Evolutionary conservation across 1,140 invertebrate species (phyloP).

Genomic region (Drosophila busckii): DNA sequence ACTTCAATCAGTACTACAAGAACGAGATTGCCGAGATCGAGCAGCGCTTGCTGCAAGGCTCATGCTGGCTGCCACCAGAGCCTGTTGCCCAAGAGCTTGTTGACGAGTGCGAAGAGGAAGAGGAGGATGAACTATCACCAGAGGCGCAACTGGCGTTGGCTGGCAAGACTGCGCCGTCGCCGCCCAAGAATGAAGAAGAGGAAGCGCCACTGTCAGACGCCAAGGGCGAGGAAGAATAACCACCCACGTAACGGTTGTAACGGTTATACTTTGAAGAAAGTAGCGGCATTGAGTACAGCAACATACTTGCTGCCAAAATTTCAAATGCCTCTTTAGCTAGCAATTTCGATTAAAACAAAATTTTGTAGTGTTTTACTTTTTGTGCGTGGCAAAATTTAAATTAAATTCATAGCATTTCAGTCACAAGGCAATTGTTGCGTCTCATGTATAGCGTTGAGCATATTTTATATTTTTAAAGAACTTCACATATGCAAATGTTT

Average conservation of each 20-base stretch:
- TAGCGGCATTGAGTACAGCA: too few species aligned
- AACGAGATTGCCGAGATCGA: slow-evolving; percentile 68
- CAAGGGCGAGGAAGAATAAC: slow-evolving; percentile 12
- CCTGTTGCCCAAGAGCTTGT: slow-evolving; percentile 16
- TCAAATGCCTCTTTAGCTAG: not conserved
- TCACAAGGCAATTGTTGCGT: too few species aligned
- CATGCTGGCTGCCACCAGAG: slow-evolving; percentile 58
- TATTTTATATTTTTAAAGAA: too few species aligned
- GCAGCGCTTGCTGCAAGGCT: slow-evolving; percentile 49
- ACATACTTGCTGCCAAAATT: too few species aligned
- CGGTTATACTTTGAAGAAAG: too few species aligned
- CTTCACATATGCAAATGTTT: too few species aligned
- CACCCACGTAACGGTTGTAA: too few species aligned
- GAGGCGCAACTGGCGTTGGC: slow-evolving; percentile 35
- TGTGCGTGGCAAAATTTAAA: too few species aligned
- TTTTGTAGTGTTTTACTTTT: not conserved
- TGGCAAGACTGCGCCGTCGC: slow-evolving; percentile 26
- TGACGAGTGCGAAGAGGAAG: slow-evolving; percentile 29
- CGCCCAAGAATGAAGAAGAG: not conserved
- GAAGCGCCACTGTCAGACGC: not conserved
- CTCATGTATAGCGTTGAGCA: too few species aligned
- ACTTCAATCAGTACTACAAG: slow-evolving; percentile 69
- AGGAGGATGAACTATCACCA: slow-evolving; percentile 29
- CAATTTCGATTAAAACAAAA: not conserved
- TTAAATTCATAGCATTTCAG: too few species aligned